phyloP scores from a whole-genome alignment of 2,797 vertebrate genomes.

The Rhincodon typus region DNA sequence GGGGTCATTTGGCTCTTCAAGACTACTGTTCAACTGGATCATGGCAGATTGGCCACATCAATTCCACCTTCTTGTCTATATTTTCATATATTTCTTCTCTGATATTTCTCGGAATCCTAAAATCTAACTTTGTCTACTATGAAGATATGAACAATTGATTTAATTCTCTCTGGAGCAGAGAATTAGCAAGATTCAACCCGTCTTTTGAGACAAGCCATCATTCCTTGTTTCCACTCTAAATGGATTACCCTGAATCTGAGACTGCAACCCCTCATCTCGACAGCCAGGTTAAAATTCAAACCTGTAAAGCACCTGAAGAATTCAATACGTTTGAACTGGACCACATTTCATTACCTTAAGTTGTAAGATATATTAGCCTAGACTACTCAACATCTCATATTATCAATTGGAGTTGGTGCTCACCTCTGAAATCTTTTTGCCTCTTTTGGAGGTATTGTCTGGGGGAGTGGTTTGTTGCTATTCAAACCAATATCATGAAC shows the following conservation, averaged over 20 bases:
- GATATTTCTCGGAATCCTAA: neutral
- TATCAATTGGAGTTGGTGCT: constrained; percentile 55
- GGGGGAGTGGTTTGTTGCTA: constrained; percentile 96
- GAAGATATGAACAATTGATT: neutral
- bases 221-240: neutral
- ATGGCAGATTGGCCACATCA: neutral
- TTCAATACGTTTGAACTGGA: neutral
- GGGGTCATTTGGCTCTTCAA: neutral
- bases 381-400: neutral
- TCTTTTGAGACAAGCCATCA: neutral
- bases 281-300: neutral
- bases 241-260: neutral
- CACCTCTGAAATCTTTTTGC: constrained; percentile 98
- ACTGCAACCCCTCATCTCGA: neutral
- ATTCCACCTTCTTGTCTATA: neutral
- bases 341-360: neutral
- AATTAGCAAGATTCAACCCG: neutral
- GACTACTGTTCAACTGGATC: neutral
- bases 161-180: neutral
- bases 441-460: constrained; percentile 89
- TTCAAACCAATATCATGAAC: constrained; percentile 91
- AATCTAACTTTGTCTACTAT: neutral
- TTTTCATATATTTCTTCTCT: neutral
- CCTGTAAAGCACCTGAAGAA: neutral
- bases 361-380: neutral